Percentiles rank a stretch among this genome's conserved stretches.
phyloP scores from a whole-genome alignment of 2,113 vertebrate species.

The Stomatorhinus ivindoensis region DNA sequence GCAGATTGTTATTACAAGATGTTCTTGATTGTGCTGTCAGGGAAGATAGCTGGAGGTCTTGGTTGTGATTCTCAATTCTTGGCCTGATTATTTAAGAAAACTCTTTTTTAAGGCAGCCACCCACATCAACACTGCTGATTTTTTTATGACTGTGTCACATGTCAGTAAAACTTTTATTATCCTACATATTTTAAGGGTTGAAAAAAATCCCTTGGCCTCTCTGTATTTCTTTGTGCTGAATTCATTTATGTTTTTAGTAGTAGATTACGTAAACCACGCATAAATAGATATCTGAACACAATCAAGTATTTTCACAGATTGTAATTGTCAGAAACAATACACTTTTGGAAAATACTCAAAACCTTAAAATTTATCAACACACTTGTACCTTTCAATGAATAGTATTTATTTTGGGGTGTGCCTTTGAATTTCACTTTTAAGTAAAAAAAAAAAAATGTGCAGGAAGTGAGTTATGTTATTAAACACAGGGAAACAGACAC shows the following conservation, averaged over 20 bases:
- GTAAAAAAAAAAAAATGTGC: background rate
- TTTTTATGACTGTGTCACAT: background rate
- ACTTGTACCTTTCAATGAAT: background rate
- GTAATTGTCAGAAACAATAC: background rate
- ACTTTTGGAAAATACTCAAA: background rate
- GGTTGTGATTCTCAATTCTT: background rate
- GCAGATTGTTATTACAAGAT: background rate
- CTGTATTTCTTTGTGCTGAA: background rate
- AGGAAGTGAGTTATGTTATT: background rate
- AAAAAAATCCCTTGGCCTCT: background rate
- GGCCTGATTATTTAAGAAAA: background rate
- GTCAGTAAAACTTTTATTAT: background rate
- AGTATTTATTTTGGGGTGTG: background rate
- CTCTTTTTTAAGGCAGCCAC: background rate
- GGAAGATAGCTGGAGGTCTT: constrained; percentile 6
- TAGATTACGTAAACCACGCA: background rate
- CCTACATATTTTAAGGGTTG: background rate
- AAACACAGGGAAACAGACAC: background rate
- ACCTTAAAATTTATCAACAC: background rate
- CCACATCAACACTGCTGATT: background rate
- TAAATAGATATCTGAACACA: background rate
- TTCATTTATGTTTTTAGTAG: background rate
- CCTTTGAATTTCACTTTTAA: background rate
- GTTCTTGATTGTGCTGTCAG: background rate
- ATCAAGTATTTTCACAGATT: background rate